A percentile compares a stretch with the other conserved stretches of the same genome.
phyloP scores from a whole-genome alignment of 2,888 invertebrate genomes.

The Ophraella communa region DNA sequence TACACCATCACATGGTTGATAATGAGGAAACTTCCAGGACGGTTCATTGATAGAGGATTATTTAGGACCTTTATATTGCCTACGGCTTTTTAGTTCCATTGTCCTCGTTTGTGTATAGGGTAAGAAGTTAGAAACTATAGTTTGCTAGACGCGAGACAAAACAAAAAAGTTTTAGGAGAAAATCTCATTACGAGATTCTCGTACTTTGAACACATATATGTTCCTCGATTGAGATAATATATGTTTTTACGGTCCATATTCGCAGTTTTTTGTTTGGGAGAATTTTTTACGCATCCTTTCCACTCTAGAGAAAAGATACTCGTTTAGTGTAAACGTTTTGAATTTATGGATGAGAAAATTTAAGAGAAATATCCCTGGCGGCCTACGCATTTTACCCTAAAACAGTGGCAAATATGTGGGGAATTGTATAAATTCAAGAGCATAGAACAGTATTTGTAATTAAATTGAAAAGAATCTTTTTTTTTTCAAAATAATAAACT shows the following conservation, averaged over 20 bases:
- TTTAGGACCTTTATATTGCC: neutral
- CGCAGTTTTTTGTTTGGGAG: constrained; percentile 6
- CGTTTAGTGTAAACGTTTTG: constrained; percentile 9
- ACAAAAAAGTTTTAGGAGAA: neutral
- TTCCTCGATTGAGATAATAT: too few species aligned
- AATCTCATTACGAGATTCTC: neutral
- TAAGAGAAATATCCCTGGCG: constrained; percentile 5
- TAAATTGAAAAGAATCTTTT: too few species aligned
- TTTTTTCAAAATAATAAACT: too few species aligned
- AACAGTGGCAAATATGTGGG: constrained; percentile 12
- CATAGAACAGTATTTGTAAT: neutral
- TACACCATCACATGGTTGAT: constrained; percentile 8
- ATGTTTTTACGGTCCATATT: neutral
- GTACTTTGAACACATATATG: neutral
- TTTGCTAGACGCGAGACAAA: neutral
- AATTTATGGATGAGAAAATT: constrained; percentile 30
- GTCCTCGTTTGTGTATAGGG: neutral
- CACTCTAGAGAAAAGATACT: constrained; percentile 9
- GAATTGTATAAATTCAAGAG: neutral
- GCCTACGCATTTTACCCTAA: constrained; percentile 1
- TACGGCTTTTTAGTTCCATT: neutral
- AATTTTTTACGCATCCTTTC: constrained; percentile 2
- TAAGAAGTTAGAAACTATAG: neutral
- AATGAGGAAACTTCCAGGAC: constrained; percentile 12
- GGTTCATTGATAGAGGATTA: constrained; percentile 17